Base-by-base conservation (phyloP, 2,113 vertebrate species). In the Phaethornis superciliosus region DNA sequence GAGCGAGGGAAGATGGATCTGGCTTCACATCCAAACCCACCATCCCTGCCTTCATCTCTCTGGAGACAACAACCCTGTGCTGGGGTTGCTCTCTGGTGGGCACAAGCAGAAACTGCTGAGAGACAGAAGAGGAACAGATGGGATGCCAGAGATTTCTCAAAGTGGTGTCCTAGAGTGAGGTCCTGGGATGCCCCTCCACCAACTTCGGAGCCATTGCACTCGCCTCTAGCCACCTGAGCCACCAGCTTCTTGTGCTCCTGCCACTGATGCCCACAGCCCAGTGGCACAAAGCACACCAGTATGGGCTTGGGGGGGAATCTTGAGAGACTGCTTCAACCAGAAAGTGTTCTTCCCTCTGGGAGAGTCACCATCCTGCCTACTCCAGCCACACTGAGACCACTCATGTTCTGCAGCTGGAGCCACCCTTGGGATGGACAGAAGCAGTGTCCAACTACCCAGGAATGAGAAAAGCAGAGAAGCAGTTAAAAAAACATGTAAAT, bases 31-130 rank as follows among this genome's bases (percentile, higher is more conserved):
- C 23, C 71, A 85, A n/a, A 42, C 12, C 28, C 81, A 44, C 28
- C 46, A 24, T 60, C 30, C 19, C 21, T 4, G 4, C 16, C 28
- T 58, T 23, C 2, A 27, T 55, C 70, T 89, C 78, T 82, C 95
- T 83, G 40, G 91, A 96, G 87, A 89, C 51, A 81, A 82, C 64
- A 90, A 93, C 84, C 93, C 72, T 95, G 85, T 88, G 62, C 93
- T 10, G 46, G 81, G 56, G 67, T 96, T 96, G 97, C 95, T 93
- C 95, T 92, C 82, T 94, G 91, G 89, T 90, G 96, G 96, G 81
- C 91, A 95, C 3, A 2, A 56, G 58, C 47, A 94, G 96, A 96
- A 97, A 97, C 51, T 96, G 93, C 95, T 33, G 85, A 84, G 85
- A 86, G 71, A 54, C 10, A 21, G 54, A 0, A 4, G 40, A 64